Percentiles rank a stretch among this genome's conserved stretches.
phyloP scores from a whole-genome alignment of 2,797 vertebrate genomes.

The Anguilla obscura region DNA sequence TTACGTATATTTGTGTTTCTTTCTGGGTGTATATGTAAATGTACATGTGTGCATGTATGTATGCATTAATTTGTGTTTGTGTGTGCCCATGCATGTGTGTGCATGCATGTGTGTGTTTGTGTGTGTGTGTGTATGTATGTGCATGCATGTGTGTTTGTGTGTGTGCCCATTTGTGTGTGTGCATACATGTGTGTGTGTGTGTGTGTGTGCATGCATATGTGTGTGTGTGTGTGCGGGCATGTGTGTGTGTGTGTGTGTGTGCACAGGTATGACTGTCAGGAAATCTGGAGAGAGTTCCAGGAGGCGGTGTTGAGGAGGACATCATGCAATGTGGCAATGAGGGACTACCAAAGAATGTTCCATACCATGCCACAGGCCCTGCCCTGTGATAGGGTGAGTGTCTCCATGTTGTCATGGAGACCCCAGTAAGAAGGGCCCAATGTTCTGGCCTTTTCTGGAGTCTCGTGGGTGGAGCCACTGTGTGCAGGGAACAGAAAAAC shows the following conservation, averaged over 20 bases:
- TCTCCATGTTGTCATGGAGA: neutral
- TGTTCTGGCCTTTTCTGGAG: neutral
- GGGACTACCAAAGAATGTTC: constrained; percentile 64
- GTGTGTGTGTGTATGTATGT: neutral
- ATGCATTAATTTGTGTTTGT: neutral
- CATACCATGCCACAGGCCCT: constrained; percentile 53
- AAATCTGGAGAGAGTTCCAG: constrained; percentile 68
- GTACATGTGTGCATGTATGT: neutral
- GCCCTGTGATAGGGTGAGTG: constrained; percentile 63
- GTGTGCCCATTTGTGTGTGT: constrained; percentile 9
- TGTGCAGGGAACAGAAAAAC: too few relatives aligned
- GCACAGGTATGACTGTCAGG: constrained; percentile 68
- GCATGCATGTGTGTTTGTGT: constrained; percentile 1
- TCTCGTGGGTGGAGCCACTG: neutral
- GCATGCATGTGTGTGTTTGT: neutral
- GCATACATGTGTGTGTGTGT: neutral
- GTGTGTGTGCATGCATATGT: neutral
- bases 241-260: constrained; percentile 13
- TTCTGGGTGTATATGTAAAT: too few relatives aligned
- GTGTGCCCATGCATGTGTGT: neutral
- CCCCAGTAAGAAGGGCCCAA: neutral
- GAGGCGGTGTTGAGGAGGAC: constrained; percentile 52
- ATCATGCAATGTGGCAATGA: constrained; percentile 57
- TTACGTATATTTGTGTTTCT: too few relatives aligned
- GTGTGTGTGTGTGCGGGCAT: constrained; percentile 7